Evolutionary conservation across 2,113 vertebrate genomes (phyloP), one percentile per base, ranked within the genome.

Genomic region (Corapipo altera): DNA sequence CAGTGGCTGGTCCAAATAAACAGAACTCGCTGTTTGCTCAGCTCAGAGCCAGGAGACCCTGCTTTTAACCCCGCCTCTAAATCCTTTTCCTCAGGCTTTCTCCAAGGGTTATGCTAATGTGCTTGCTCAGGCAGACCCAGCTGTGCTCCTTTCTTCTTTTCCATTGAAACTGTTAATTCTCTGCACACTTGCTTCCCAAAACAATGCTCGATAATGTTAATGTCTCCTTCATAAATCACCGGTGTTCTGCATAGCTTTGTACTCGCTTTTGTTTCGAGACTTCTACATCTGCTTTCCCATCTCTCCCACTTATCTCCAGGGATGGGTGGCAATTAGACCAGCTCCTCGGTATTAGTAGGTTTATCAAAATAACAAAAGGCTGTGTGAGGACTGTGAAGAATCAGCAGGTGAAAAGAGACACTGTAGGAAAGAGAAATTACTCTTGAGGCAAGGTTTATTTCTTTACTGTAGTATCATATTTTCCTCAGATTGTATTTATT

Each of bases 281-380:
- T 87, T 77, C 67, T 70, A 81, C 93, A 97, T 95, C 93, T 95
- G 89, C 88, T 92, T 93, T 80, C 51, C 61, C 79, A 95, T 96
- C 92, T 94, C 92, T 77, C n/a, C 51, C 5, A 2, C 80, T 95
- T 95, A 92, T 93, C 96, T 96, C 91, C 65, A 85, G 94, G 91
- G 94, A 89, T 84, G 84, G 35, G 65, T 92, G 89, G 86, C 70
- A 95, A 95, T 97, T 97, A 91, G 21, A 33, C 57, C 1, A 35
- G 69, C 80, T 93, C 87, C 65, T 67, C 0, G 1, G 59, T 78
- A 86, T 93, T 95, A 93, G 83, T 5, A 48, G 72, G 82, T 70
- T 96, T 95, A 95, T 88, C 82, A 77, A 89, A 97, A 90, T 85
- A 94, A 95, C 93, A 96, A 94, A 96, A 95, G 90, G 24, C 71